Conservation (phyloP, 2,888 invertebrate species). For the Aporophyla nigra region DNA sequence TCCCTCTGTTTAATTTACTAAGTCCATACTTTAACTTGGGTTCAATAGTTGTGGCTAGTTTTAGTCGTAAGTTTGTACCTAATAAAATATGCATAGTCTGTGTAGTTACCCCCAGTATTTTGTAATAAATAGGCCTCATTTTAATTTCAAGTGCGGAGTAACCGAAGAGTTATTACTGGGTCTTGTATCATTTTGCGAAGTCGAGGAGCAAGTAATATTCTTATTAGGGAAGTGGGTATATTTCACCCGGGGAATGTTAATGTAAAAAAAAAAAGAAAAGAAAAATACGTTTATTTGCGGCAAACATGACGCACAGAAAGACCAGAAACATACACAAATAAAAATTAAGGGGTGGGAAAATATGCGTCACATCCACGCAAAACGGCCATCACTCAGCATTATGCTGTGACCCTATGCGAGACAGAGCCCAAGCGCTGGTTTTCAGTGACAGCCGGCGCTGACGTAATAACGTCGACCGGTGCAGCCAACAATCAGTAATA, state of each 20-base stretch:
- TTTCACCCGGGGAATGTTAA: conserved; percentile 26
- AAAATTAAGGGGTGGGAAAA: too few relatives aligned
- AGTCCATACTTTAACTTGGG: conserved; percentile 66
- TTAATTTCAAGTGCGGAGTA: conserved; percentile 46
- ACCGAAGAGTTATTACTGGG: conserved; percentile 39
- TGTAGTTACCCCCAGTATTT: conserved; percentile 14
- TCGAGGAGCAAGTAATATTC: conserved; percentile 33
- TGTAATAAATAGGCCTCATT: conserved; percentile 49
- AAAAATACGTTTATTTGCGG: too few relatives aligned
- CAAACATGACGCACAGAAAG: too few relatives aligned
- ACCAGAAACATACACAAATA: too few relatives aligned
- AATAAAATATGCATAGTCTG: conserved; percentile 44
- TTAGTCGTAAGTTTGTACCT: conserved; percentile 37
- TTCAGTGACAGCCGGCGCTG: too few relatives aligned
- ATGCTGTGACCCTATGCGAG: too few relatives aligned
- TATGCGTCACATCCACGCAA: too few relatives aligned
- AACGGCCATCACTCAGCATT: too few relatives aligned
- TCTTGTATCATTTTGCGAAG: conserved; percentile 38
- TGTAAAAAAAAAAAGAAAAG: too few relatives aligned
- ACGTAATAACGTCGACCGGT: too few relatives aligned
- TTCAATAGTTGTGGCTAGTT: conserved; percentile 50
- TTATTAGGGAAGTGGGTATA: conserved; percentile 34
- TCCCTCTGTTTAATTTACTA: conserved; percentile 71
- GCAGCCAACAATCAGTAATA: too few relatives aligned
- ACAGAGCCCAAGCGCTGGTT: too few relatives aligned